Evolutionary conservation across 53 echinoderm and acorn worm genomes (phyloP), one percentile per base, ranked within the genome.

Genomic region (Mesocentrotus franciscanus): DNA sequence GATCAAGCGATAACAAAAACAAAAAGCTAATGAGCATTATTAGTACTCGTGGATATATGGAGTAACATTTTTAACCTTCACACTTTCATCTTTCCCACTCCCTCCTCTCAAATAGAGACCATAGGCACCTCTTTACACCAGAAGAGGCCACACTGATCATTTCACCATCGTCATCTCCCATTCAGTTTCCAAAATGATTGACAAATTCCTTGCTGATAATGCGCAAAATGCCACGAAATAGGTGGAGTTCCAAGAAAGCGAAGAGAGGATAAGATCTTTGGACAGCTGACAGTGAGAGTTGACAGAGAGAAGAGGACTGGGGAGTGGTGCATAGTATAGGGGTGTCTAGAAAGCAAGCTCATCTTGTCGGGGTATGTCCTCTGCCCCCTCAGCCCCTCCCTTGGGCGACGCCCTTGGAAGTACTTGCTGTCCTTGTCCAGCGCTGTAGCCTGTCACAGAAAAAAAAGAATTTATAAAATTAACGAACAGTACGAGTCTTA

Each of bases 361-460:
- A 85, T 97, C 97, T 49, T 94, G 93, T 55, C 92, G 96, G 71
- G 97, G 96, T 17, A 94, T 83, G 30, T 96, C 93, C 34, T 98
- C 98, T 0, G 97, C 97, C 9, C 97, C 98, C 90, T 97, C 97
- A 9, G 97, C 98, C 13, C 97, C 95, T 99, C 99, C 93, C 97
- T 91, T 66, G 95, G 95, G n/a, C 96, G 90, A 34, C 97, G 96
- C 42, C 97, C 99, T 92, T 99, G 98, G 96, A 99, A 99, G 94
- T 93, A 98, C 89, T 96, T 96, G 85, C 95, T 95, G 95, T 97
- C 96, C 83, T 98, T 97, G 95, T 99, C 99, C 36, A 98, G 96
- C n/a, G 98, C 95, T 66, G 98, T 98, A 8, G 98, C 85, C 98
- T 98, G 71, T 26, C 92, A 87, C 42, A 71, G 68, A 91, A 91